Conservation (phyloP, 2,888 invertebrate genomes). For the Drosophila gaucha region DNA sequence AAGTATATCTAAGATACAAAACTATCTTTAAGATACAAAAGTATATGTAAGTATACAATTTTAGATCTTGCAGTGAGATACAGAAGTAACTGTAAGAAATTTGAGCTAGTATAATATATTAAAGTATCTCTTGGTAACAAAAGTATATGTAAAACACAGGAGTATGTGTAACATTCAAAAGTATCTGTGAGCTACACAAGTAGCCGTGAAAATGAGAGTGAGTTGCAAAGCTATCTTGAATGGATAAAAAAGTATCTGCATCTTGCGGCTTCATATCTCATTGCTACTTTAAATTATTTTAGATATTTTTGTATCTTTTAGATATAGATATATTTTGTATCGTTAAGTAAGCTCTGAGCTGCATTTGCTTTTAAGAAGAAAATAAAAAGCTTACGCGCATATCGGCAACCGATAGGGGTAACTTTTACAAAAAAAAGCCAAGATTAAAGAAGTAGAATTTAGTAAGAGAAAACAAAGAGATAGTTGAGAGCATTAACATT, state of each 20-base stretch:
- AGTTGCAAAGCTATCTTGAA: background rate
- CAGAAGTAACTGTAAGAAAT: background rate
- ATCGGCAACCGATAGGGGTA: slow-evolving; percentile 80
- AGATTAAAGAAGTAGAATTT: slow-evolving; percentile 14
- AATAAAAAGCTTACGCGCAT: slow-evolving; percentile 79
- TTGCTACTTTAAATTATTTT: background rate
- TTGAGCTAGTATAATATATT: no score
- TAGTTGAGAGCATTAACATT: no score
- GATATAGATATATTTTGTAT: background rate
- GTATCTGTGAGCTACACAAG: background rate
- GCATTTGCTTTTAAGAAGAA: no score
- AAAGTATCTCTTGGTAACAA: background rate
- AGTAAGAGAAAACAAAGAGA: background rate
- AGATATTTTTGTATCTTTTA: background rate
- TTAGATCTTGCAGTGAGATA: background rate
- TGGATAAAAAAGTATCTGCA: background rate
- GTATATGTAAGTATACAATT: background rate
- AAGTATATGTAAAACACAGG: background rate
- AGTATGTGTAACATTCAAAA: background rate
- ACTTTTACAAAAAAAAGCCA: slow-evolving; percentile 59
- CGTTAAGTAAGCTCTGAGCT: no score
- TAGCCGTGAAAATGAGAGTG: background rate
- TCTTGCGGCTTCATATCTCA: background rate
- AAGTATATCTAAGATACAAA: background rate
- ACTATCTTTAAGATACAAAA: background rate